Percentiles rank a stretch among this genome's conserved stretches.
Evolutionary conservation across 2,888 invertebrate species (phyloP).

Genomic region (Drosophila buzzatii): DNA sequence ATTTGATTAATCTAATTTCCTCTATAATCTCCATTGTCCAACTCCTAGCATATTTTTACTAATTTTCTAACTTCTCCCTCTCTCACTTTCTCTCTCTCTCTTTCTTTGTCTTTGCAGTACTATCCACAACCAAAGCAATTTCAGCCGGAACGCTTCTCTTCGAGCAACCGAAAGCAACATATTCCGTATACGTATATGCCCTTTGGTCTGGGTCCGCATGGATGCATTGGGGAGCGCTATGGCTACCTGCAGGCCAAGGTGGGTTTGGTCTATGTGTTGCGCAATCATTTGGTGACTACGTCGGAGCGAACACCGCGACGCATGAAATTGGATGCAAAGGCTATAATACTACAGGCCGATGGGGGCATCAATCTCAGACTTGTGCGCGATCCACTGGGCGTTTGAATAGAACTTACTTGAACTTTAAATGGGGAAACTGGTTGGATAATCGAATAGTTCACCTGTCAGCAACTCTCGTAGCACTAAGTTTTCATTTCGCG

Average conservation of each 20-base stretch:
- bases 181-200: constrained; percentile 84
- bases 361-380: constrained; percentile 83
- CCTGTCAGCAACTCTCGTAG: constrained; percentile 40
- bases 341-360: constrained; percentile 81
- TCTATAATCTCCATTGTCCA: neutral
- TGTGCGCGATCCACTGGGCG: constrained; percentile 77
- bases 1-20: too few relatives aligned
- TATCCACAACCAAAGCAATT: constrained; percentile 83
- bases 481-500: constrained; percentile 61
- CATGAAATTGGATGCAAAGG: constrained; percentile 81
- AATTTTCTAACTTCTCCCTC: neutral
- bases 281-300: constrained; percentile 81
- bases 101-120: constrained; percentile 64
- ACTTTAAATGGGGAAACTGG: neutral
- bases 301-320: constrained; percentile 72
- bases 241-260: constrained; percentile 83
- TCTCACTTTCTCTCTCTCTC: too few relatives aligned
- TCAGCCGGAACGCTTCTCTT: constrained; percentile 84
- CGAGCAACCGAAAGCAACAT: constrained; percentile 79
- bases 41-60: neutral
- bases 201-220: constrained; percentile 84
- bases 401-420: constrained; percentile 37
- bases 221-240: constrained; percentile 85
- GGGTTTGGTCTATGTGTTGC: constrained; percentile 82
- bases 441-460: constrained; percentile 16